phyloP scores from a whole-genome alignment of 2,797 vertebrate species.

The Sebastiscus tertius region DNA sequence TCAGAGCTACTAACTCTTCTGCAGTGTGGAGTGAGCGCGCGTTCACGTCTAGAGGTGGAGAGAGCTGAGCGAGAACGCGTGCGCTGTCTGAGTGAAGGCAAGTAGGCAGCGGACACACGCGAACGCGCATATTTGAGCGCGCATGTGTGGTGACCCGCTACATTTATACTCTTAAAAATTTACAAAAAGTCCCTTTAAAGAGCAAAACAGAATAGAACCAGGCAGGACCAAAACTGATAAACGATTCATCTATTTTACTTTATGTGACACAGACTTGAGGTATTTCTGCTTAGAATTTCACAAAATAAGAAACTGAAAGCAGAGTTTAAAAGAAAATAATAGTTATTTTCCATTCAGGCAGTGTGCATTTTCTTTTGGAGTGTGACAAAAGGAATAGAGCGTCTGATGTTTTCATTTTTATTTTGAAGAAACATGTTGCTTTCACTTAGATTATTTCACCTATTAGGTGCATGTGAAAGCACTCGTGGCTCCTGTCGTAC shows the following conservation, averaged over 20 bases:
- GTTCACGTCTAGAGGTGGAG: too few relatives aligned
- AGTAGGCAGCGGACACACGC: too few relatives aligned
- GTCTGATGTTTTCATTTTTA: not conserved
- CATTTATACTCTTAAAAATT: too few relatives aligned
- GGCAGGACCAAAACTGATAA: not conserved
- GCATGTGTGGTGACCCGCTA: too few relatives aligned
- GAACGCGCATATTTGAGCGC: too few relatives aligned
- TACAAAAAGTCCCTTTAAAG: not conserved
- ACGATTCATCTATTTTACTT: not conserved
- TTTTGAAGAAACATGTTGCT: not conserved
- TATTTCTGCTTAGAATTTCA: not conserved
- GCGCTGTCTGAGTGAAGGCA: too few relatives aligned
- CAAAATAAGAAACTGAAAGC: not conserved
- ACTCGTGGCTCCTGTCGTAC: too few relatives aligned
- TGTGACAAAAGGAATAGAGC: not conserved
- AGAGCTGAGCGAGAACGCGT: too few relatives aligned
- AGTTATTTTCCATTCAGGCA: not conserved
- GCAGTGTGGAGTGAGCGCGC: too few relatives aligned
- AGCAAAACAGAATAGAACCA: not conserved
- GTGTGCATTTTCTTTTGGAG: not conserved
- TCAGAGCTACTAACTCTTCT: too few relatives aligned
- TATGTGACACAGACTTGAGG: not conserved
- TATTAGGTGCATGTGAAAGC: not conserved
- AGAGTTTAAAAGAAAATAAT: not conserved
- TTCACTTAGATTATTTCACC: not conserved